Conservation (phyloP, 2,113 vertebrate species). For the Gavia stellata region DNA sequence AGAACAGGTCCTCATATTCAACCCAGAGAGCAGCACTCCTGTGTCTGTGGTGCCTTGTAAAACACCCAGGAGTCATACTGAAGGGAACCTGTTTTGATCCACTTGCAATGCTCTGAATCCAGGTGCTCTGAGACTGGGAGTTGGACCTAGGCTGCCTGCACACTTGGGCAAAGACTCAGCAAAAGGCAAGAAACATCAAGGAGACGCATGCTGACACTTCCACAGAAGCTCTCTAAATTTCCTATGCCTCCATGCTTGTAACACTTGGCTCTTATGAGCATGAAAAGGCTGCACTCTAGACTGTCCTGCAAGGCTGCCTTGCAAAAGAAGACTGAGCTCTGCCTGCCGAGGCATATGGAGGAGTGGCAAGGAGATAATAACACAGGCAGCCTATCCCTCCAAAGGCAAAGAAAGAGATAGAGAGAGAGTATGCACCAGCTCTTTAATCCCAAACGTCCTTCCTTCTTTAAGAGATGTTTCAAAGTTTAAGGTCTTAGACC, state of each 20-base stretch:
- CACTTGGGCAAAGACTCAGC: not conserved
- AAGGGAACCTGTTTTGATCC: not conserved
- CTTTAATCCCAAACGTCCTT: not conserved
- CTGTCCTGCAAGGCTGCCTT: not conserved
- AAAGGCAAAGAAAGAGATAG: not conserved
- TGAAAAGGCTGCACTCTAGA: not conserved
- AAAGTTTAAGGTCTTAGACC: not conserved
- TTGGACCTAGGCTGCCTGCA: not conserved
- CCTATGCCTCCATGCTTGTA: not conserved
- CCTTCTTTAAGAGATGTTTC: not conserved
- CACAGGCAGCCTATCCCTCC: not conserved
- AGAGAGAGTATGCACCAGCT: not conserved
- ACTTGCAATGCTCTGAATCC: not conserved
- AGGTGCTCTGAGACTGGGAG: not conserved
- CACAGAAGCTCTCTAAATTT: not conserved
- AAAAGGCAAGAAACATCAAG: not conserved
- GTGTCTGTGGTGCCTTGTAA: not conserved
- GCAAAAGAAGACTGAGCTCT: not conserved
- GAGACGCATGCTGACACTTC: not conserved
- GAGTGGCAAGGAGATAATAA: not conserved
- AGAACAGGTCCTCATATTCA: not conserved
- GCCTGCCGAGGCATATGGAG: not conserved
- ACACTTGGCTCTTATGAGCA: slow-evolving; percentile 15
- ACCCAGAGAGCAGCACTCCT: not conserved
- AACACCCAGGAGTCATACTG: not conserved